Conservation (phyloP, 64 coral and sea anemone genomes). For the Hydrozoanthus tunicans region DNA sequence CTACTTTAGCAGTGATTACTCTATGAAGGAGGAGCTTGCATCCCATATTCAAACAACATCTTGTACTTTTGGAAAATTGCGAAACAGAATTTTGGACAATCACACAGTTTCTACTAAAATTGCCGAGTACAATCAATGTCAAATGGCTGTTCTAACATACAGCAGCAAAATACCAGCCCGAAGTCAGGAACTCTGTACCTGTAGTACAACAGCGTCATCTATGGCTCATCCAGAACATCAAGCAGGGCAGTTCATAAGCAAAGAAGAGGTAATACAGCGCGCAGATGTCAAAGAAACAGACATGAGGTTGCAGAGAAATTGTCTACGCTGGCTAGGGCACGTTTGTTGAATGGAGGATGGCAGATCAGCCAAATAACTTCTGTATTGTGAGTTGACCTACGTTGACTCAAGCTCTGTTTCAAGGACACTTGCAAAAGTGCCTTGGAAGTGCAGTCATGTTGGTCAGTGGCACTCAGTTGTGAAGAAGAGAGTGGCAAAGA, state of each 20-base stretch:
- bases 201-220: conserved; percentile 52
- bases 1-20: no score
- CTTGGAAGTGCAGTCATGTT: neutral
- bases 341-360: neutral
- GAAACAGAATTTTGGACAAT: conserved; percentile 29
- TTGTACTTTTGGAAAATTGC: neutral
- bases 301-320: no score
- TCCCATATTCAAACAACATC: no score
- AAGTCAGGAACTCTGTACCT: conserved; percentile 51
- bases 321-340: neutral
- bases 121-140: neutral
- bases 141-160: conserved; percentile 51
- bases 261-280: conserved; percentile 18
- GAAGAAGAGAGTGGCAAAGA: conserved; percentile 14
- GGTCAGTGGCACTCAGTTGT: neutral
- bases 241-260: conserved; percentile 22
- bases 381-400: conserved; percentile 3
- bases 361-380: conserved; percentile 30
- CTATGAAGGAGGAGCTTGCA: no score
- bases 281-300: no score
- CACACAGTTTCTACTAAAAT: conserved; percentile 9
- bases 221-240: conserved; percentile 21
- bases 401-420: neutral
- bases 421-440: neutral
- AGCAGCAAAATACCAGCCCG: conserved; percentile 47